phyloP scores from a whole-genome alignment of 1,140 invertebrate species.

The Drosophila tsacasi region DNA sequence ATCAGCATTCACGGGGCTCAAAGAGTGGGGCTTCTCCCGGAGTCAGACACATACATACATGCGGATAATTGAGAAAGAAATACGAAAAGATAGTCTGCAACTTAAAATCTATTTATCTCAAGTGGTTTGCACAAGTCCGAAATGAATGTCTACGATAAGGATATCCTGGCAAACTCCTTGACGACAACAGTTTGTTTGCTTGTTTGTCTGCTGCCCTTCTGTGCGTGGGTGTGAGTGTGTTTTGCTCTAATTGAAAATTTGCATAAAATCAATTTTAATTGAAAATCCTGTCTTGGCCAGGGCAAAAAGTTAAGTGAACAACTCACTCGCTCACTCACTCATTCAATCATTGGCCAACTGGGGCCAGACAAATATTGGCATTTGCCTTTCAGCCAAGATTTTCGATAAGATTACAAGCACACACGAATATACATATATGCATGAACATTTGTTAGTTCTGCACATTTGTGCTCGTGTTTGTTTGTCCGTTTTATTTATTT shows the following conservation, averaged over 20 bases:
- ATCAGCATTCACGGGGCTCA: conserved; percentile 68
- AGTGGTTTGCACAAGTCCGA: conserved; percentile 66
- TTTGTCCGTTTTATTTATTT: conserved; percentile 48
- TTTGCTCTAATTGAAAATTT: conserved; percentile 82
- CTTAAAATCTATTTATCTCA: conserved; percentile 75
- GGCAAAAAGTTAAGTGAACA: conserved; percentile 75
- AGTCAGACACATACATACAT: not conserved
- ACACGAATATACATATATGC: conserved; percentile 17
- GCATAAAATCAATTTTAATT: conserved; percentile 84
- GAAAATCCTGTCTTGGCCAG: conserved; percentile 74
- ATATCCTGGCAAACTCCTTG: conserved; percentile 15
- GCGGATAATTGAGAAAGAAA: not conserved
- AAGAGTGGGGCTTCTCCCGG: conserved; percentile 5
- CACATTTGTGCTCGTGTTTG: conserved; percentile 14
- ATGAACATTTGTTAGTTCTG: not conserved
- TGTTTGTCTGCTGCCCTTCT: conserved; percentile 30
- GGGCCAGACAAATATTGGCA: conserved; percentile 71
- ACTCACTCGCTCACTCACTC: conserved; percentile 39
- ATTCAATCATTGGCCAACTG: conserved; percentile 45
- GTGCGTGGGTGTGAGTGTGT: conserved; percentile 39
- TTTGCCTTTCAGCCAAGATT: conserved; percentile 65
- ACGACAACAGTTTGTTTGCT: conserved; percentile 48
- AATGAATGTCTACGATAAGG: conserved; percentile 32
- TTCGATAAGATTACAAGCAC: conserved; percentile 40
- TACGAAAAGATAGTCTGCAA: conserved; percentile 33